A percentile compares a stretch with the other conserved stretches of the same genome.
Evolutionary conservation across 2,113 vertebrate species (phyloP).

Genomic region (Lanius collurio): DNA sequence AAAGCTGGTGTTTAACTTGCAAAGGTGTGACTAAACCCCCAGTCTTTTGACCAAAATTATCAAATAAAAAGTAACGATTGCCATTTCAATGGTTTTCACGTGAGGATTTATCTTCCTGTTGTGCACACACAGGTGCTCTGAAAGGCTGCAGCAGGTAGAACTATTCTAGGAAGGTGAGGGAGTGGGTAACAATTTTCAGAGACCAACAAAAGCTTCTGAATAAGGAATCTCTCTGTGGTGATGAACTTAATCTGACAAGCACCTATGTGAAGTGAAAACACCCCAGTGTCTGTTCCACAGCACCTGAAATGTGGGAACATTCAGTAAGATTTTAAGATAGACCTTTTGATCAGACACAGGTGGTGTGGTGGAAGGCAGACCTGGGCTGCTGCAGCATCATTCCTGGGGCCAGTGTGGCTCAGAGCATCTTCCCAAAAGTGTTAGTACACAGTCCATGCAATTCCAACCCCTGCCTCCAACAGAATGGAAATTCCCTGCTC

Average conservation of each 20-base stretch:
- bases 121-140: not conserved
- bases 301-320: not conserved
- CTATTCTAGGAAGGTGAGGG: not conserved
- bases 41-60: not conserved
- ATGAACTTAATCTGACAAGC: not conserved
- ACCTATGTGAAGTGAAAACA: not conserved
- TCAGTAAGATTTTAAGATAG: fast-evolving
- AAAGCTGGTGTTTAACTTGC: not conserved
- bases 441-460: no score
- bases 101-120: not conserved
- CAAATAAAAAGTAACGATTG: not conserved
- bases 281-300: not conserved
- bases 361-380: not conserved
- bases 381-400: not conserved
- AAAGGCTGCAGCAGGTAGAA: not conserved
- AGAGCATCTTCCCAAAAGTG: not conserved
- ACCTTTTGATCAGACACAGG: not conserved
- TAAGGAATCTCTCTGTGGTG: not conserved
- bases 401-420: not conserved
- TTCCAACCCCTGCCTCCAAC: not conserved
- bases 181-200: fast-evolving
- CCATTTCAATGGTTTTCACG: not conserved
- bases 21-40: not conserved
- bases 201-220: not conserved
- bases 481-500: fast-evolving